phyloP scores from a whole-genome alignment of 1,140 invertebrate genomes.

The Stenopsyche tienmushanensis region DNA sequence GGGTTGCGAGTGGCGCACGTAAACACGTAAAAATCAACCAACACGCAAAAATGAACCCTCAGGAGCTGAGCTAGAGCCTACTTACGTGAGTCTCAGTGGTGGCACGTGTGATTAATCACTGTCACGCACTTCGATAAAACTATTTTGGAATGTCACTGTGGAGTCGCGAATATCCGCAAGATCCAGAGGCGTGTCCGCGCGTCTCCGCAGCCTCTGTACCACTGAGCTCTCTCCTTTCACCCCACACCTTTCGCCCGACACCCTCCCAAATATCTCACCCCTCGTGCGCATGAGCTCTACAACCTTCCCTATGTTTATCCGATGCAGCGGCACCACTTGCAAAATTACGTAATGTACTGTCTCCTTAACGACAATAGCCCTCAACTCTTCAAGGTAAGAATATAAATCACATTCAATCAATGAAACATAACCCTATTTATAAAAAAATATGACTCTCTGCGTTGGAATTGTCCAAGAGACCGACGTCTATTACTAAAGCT shows the following conservation, averaged over 20 bases:
- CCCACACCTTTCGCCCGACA: too few species aligned
- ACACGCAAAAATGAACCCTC: too few species aligned
- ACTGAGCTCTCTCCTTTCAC: too few species aligned
- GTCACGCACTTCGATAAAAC: background rate
- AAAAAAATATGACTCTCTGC: too few species aligned
- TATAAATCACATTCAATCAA: too few species aligned
- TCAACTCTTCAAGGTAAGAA: too few species aligned
- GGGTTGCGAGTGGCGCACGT: background rate
- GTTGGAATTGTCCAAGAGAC: too few species aligned
- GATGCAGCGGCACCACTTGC: conserved; percentile 13
- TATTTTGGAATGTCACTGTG: conserved; percentile 24
- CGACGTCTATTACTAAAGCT: too few species aligned
- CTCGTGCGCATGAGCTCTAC: background rate
- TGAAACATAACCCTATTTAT: too few species aligned
- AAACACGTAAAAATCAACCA: background rate
- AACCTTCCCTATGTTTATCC: background rate
- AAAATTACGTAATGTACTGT: conserved; percentile 23
- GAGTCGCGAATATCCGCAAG: conserved; percentile 11
- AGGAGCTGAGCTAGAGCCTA: too few species aligned
- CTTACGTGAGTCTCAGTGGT: background rate
- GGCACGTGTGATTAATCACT: background rate
- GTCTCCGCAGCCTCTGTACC: conserved; percentile 36
- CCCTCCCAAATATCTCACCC: background rate
- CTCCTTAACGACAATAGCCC: too few species aligned
- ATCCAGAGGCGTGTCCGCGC: conserved; percentile 33